Base-by-base conservation (phyloP, 1,140 invertebrate species). In the Harlomillsia oculata region DNA sequence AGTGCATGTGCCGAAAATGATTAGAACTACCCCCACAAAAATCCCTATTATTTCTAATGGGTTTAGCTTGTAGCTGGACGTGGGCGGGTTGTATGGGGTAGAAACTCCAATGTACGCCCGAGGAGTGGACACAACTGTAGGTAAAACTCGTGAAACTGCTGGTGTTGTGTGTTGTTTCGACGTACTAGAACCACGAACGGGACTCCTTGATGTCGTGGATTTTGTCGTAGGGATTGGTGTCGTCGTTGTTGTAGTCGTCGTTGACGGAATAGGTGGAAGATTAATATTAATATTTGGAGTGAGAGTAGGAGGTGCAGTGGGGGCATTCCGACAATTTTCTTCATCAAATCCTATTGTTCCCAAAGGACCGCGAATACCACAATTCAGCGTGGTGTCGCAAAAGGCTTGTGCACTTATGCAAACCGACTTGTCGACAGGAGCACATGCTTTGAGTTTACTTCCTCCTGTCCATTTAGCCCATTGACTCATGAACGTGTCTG, bases 1-100 rank as follows among this genome's bases (percentile, higher is more conserved):
- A 8, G 56, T 58, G 41, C 56, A 58, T 4, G 40, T 40, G n/a
- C 48, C 56, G 53, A 58, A 58, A 28, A 58, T 16, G 25, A 58
- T 29, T 9, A 58, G 41, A 8, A 52, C 48, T 2, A 58, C 56
- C 13, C 39, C 56, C 14, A 48, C 40, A 40, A 58, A 58, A 6
- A 58, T 58, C 2, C 48, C 26, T 25, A 58, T 52, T 3, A 58
- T 30, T 50, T 52, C 34, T 14, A 58, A 11, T 9, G 56, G 56
- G 45, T 34, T 45, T 11, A 58, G 26, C 25, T 34, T 53, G 34
- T 52, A 50, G 18, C 32, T 53, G 0, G 28, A 36, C n/a, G 51
- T 53, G 9, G 56, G 48, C 14, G 56, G 48, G 20, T 29, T 20
- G 40, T 58, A 58, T 6, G 56, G 56, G 6, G 39, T 58, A 18